Conservation (phyloP, 1,140 invertebrate species). For the Coptotermes formosanus region DNA sequence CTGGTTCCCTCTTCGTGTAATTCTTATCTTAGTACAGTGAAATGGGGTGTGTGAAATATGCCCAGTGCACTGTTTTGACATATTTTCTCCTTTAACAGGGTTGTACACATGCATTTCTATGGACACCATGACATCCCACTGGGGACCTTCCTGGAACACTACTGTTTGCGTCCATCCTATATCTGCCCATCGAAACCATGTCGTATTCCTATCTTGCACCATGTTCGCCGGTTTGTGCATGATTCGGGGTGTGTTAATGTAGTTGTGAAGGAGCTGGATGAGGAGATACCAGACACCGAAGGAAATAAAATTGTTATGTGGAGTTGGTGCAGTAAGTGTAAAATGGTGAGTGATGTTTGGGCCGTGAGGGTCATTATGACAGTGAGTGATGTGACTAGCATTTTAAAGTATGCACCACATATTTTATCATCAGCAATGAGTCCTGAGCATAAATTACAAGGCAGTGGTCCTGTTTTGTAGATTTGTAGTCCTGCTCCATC, state of each 20-base stretch:
- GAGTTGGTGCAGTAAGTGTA: constrained; percentile 80
- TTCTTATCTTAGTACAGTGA: no score
- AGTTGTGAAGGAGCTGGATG: constrained; percentile 55
- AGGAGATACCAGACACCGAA: constrained; percentile 44
- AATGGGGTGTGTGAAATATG: no score
- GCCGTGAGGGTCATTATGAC: no score
- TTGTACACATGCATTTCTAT: constrained; percentile 94
- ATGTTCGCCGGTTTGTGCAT: constrained; percentile 82
- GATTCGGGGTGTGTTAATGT: constrained; percentile 72
- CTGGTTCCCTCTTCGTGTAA: no score
- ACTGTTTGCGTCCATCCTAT: constrained; percentile 83
- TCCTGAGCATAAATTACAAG: no score
- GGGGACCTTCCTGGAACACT: constrained; percentile 89
- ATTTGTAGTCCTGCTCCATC: no score
- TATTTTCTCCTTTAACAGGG: constrained; percentile 53
- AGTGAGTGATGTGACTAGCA: no score
- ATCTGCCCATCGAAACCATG: constrained; percentile 80
- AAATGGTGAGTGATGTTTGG: constrained; percentile 51
- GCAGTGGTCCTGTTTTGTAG: no score
- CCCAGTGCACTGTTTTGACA: background rate
- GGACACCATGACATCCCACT: constrained; percentile 91
- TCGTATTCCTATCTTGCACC: constrained; percentile 81
- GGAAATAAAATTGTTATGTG: constrained; percentile 76
- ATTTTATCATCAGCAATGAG: no score
- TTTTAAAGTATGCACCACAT: no score